Conservation (phyloP, 53 echinoderm and acorn worm genomes). For the Paelopatides confundens region DNA sequence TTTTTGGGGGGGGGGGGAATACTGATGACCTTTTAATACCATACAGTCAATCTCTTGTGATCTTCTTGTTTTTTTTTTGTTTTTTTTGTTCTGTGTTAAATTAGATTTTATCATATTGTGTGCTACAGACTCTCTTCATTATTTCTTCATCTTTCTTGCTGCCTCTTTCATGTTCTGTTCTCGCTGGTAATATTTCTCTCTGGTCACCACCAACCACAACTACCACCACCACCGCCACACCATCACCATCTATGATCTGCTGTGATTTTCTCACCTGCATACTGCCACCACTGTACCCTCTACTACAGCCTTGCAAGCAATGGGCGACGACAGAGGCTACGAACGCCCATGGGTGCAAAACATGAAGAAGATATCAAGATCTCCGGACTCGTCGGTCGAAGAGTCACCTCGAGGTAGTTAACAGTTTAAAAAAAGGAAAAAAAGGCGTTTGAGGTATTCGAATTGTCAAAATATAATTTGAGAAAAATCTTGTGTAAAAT, state of each 20-base stretch:
- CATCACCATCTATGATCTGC: neutral
- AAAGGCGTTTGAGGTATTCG: too few relatives aligned
- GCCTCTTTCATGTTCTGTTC: neutral
- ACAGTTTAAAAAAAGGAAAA: neutral
- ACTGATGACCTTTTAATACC: too few relatives aligned
- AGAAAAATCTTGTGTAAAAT: too few relatives aligned
- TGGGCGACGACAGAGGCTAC: conserved; percentile 88
- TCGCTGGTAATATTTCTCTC: neutral
- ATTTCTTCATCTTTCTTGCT: neutral
- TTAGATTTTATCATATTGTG: conserved; percentile 4
- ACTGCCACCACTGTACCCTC: neutral
- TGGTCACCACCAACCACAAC: too few relatives aligned
- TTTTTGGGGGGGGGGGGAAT: too few relatives aligned
- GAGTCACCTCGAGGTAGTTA: conserved; percentile 30
- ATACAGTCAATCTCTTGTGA: neutral
- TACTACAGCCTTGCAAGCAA: conserved; percentile 62
- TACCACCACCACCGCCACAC: too few relatives aligned
- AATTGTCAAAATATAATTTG: too few relatives aligned
- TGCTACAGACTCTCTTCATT: neutral
- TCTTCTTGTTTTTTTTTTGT: too few relatives aligned
- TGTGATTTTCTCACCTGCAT: neutral
- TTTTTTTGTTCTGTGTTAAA: neutral
- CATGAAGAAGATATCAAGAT: conserved; percentile 82
- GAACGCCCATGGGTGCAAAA: conserved; percentile 89
- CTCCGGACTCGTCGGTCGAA: conserved; percentile 42